These are phyloP conservation scores for Conomelus anceps DNA, from an alignment of 2,888 invertebrate genomes.

Conservation along the genomic window DNA sequence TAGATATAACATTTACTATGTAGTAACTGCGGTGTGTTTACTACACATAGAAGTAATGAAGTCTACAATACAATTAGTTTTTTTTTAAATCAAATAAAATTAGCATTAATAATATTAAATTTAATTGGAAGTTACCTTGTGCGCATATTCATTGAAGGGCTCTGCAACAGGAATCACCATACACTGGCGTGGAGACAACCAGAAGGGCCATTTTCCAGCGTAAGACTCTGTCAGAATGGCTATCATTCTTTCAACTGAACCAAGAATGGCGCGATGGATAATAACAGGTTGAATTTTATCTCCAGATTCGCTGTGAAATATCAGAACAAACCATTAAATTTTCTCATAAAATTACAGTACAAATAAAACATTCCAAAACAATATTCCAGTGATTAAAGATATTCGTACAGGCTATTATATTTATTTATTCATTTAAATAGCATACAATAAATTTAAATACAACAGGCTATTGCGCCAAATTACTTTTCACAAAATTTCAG, in stretches of 20 bases:
- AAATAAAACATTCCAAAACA: not conserved
- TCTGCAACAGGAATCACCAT: constrained; percentile 91
- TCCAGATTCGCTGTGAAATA: constrained; percentile 60
- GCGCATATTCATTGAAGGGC: constrained; percentile 80
- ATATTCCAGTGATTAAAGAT: not conserved
- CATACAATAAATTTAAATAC: too few species aligned
- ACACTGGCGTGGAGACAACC: constrained; percentile 92
- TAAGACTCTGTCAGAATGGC: constrained; percentile 95
- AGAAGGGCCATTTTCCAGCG: constrained; percentile 99
- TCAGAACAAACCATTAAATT: not conserved
- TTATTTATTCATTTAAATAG: too few species aligned
- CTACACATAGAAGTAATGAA: too few species aligned
- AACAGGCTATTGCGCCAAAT: too few species aligned
- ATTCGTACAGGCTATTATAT: not conserved
- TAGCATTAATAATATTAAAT: not conserved
- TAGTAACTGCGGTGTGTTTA: too few species aligned
- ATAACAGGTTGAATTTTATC: constrained; percentile 93
- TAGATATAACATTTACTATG: too few species aligned
- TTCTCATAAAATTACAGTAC: not conserved
- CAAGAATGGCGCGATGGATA: constrained; percentile 93
- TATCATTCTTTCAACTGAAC: constrained; percentile 96
- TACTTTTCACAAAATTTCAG: too few species aligned
- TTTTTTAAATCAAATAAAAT: not conserved
- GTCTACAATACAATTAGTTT: too few species aligned
- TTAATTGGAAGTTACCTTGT: constrained; percentile 50